Conservation (phyloP, 2,113 vertebrate species). For the human (Homo sapiens) region DNA sequence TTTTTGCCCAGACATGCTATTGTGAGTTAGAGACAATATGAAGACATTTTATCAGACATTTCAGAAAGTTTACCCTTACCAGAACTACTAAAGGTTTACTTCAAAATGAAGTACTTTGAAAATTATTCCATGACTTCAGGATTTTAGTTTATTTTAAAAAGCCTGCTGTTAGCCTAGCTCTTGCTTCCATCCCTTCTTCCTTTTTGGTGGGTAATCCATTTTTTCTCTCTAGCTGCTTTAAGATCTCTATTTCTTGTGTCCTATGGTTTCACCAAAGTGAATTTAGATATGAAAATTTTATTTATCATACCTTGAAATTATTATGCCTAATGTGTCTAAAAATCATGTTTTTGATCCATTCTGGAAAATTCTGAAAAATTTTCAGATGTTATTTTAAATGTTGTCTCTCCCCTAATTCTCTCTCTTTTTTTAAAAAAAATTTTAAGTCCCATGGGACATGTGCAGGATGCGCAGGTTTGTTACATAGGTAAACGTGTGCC, state of each 20-base stretch:
- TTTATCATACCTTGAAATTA: background rate
- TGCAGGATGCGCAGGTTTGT: too few relatives aligned
- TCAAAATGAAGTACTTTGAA: background rate
- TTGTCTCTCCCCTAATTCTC: background rate
- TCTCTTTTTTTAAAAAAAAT: background rate
- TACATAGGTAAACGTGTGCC: too few relatives aligned
- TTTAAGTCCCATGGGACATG: too few relatives aligned
- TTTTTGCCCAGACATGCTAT: background rate
- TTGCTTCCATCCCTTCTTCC: background rate
- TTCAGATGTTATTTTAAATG: constrained; percentile 13
- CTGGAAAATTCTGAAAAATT: background rate
- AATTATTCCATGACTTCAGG: background rate
- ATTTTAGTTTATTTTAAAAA: background rate
- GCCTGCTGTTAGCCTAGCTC: background rate
- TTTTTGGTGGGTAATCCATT: background rate
- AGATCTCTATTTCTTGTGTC: background rate
- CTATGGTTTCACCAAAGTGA: background rate
- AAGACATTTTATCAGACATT: background rate
- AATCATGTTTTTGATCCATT: background rate
- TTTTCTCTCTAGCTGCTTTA: background rate
- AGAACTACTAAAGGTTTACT: background rate
- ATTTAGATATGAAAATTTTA: background rate
- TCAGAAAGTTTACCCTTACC: background rate
- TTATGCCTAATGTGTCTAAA: background rate
- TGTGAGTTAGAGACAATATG: background rate